A percentile compares a stretch with the other conserved stretches of the same genome.
Conservation (phyloP, 2,888 invertebrate genomes). For the Chrysolina haemoptera region DNA sequence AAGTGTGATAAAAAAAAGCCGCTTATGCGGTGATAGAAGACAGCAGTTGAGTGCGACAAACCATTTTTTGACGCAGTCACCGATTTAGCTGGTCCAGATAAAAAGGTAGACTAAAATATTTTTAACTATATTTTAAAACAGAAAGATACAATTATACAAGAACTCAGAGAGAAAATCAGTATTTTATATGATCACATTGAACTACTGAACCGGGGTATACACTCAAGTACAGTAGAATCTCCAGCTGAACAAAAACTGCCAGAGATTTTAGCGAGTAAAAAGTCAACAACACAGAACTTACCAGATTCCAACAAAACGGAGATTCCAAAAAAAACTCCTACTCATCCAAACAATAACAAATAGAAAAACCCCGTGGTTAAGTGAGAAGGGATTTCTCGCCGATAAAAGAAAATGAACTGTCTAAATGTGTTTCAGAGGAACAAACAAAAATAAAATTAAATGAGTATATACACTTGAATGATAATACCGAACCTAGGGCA, state of each 20-base stretch:
- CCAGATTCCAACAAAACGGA: background rate
- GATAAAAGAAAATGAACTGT: background rate
- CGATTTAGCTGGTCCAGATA: background rate
- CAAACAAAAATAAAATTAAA: background rate
- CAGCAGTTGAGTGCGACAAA: background rate
- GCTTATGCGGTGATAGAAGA: too few relatives aligned
- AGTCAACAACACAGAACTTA: background rate
- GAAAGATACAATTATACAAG: conserved; percentile 6
- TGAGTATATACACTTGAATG: background rate
- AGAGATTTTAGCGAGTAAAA: background rate
- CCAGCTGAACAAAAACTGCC: background rate
- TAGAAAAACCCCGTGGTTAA: background rate
- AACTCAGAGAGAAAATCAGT: background rate
- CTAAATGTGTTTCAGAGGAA: background rate
- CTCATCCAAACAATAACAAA: background rate
- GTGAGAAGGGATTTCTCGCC: background rate
- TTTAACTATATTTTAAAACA: background rate
- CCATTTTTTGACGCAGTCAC: conserved; percentile 15
- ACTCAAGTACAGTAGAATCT: background rate
- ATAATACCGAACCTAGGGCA: background rate
- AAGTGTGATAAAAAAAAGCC: too few relatives aligned
- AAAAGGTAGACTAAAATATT: background rate
- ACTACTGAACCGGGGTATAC: background rate
- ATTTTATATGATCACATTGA: conserved; percentile 10
- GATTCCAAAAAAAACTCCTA: background rate